Evolutionary conservation across 2,797 vertebrate genomes (phyloP).

Genomic region (Microctenopoma stevenorrisi): DNA sequence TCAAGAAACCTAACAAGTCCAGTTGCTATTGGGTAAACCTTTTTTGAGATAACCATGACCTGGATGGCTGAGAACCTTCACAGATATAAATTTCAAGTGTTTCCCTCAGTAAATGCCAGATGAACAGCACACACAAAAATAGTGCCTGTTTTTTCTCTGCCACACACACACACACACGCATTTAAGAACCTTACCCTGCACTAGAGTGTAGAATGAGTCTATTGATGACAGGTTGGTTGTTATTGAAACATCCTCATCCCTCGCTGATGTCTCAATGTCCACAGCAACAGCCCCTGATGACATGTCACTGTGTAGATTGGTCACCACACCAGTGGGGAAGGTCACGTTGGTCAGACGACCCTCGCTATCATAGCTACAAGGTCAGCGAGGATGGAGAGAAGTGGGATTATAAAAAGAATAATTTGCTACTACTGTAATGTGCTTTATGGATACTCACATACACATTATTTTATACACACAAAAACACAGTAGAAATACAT

Average conservation of each 20-base stretch:
- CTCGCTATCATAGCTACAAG: constrained; percentile 93
- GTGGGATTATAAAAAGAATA: too few relatives aligned
- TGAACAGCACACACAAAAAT: not conserved
- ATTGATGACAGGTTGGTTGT: constrained; percentile 97
- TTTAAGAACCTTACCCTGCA: constrained; percentile 87
- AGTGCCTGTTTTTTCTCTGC: too few relatives aligned
- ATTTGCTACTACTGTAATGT: too few relatives aligned
- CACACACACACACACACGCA: not conserved
- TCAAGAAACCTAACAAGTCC: too few relatives aligned
- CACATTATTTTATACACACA: not conserved
- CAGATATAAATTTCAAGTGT: too few relatives aligned
- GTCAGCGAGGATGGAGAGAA: constrained; percentile 5
- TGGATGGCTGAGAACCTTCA: too few relatives aligned
- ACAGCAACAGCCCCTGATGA: constrained; percentile 95
- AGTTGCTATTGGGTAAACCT: too few relatives aligned
- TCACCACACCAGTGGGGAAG: constrained; percentile 96
- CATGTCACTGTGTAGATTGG: constrained; percentile 97
- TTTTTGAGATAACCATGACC: too few relatives aligned
- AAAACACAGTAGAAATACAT: not conserved
- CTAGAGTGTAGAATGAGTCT: constrained; percentile 97
- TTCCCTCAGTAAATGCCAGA: not conserved
- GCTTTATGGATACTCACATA: too few relatives aligned
- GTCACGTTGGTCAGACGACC: constrained; percentile 97
- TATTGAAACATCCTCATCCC: constrained; percentile 97
- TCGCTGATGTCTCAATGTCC: constrained; percentile 94